Conservation (phyloP, 2,888 invertebrate genomes). For the Xylocampa areola region DNA sequence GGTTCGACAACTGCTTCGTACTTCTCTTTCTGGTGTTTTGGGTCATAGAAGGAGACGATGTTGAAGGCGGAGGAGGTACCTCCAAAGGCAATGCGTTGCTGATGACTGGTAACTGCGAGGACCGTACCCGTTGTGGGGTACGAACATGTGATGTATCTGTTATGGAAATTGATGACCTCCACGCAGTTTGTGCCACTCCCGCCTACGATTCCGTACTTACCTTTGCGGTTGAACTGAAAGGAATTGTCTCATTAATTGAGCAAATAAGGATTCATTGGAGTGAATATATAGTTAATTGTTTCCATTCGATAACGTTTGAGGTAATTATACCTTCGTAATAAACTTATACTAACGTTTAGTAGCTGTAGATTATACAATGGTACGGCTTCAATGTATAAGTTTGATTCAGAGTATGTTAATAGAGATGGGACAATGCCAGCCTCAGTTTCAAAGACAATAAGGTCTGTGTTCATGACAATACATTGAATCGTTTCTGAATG, state of each 20-base stretch:
- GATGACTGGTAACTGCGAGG: constrained; percentile 76
- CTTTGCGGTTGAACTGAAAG: constrained; percentile 83
- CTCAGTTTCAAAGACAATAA: background rate
- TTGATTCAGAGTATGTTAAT: background rate
- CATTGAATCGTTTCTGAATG: background rate
- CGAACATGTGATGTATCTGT: constrained; percentile 82
- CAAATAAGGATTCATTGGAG: too few species aligned
- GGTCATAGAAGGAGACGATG: constrained; percentile 82
- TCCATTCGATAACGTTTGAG: too few species aligned
- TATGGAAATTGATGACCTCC: constrained; percentile 84
- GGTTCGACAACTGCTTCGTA: constrained; percentile 47
- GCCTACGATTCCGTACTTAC: constrained; percentile 84
- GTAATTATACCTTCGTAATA: too few species aligned
- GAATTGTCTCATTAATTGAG: too few species aligned
- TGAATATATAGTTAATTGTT: too few species aligned
- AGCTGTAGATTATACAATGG: constrained; percentile 11
- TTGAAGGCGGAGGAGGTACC: constrained; percentile 80
- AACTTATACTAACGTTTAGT: too few species aligned
- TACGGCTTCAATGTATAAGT: background rate
- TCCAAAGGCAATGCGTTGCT: constrained; percentile 82
- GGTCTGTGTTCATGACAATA: background rate
- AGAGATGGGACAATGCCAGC: background rate
- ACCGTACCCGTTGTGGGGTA: constrained; percentile 78
- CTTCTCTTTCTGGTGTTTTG: constrained; percentile 79
- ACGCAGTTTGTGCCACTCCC: constrained; percentile 85